phyloP scores from a whole-genome alignment of 2,113 vertebrate species.

The Chaenogobius annularis region DNA sequence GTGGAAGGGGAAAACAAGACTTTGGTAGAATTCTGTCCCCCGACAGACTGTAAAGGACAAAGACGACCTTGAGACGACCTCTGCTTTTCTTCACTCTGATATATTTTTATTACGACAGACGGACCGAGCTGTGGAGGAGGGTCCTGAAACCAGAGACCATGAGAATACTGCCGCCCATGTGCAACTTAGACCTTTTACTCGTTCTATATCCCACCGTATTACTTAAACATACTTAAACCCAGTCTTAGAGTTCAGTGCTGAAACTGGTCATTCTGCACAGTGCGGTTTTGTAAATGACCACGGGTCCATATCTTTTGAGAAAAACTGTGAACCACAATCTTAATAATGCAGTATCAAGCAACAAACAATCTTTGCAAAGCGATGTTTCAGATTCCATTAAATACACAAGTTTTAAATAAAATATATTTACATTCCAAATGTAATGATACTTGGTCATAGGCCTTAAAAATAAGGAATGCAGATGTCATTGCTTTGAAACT shows the following conservation, averaged over 20 bases:
- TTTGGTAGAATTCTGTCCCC: too few relatives aligned
- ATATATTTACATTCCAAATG: slow-evolving; percentile 61
- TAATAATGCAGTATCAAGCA: not conserved
- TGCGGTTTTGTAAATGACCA: too few relatives aligned
- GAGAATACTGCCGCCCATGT: not conserved
- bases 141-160: slow-evolving; percentile 25
- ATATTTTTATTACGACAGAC: slow-evolving; percentile 41
- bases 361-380: not conserved
- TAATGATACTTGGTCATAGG: slow-evolving; percentile 1
- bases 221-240: not conserved
- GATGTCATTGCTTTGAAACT: not conserved
- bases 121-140: slow-evolving; percentile 11
- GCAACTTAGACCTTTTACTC: not conserved
- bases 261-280: too few relatives aligned
- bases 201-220: not conserved
- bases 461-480: slow-evolving; percentile 11
- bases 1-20: not conserved
- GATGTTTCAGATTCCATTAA: slow-evolving; percentile 35
- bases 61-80: slow-evolving; percentile 25
- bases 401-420: slow-evolving; percentile 48
- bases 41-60: slow-evolving; percentile 7
- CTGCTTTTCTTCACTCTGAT: slow-evolving; percentile 22
- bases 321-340: not conserved
- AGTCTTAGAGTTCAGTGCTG: not conserved
- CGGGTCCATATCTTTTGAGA: not conserved